phyloP scores from a whole-genome alignment of 2,888 invertebrate species.

The Bugulina stolonifera region DNA sequence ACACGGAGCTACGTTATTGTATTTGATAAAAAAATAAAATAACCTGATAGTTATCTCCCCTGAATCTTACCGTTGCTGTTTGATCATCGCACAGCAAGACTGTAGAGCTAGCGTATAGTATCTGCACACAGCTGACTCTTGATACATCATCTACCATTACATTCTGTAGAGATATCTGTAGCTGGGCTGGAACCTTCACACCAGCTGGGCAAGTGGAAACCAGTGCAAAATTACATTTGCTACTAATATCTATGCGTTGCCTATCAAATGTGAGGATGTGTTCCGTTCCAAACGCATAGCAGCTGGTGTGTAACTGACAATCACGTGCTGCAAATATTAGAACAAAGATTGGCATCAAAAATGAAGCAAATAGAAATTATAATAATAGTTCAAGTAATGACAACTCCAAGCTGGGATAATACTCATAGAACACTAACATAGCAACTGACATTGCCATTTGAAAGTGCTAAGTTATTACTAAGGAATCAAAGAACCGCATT shows the following conservation, averaged over 20 bases:
- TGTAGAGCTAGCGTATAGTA: neutral
- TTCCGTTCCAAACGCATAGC: conserved; percentile 21
- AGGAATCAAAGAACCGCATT: no score
- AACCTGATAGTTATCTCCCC: no score
- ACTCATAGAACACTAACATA: no score
- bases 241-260: neutral
- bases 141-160: neutral
- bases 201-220: conserved; percentile 10
- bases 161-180: conserved; percentile 3
- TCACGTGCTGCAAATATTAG: no score
- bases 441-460: no score
- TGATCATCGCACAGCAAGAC: neutral
- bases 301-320: conserved; percentile 7
- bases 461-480: no score
- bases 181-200: neutral
- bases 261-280: conserved; percentile 2
- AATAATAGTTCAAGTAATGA: no score
- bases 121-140: conserved; percentile 10
- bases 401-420: no score
- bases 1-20: no score
- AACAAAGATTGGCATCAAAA: no score
- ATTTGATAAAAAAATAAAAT: no score
- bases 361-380: no score
- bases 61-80: conserved; percentile 12
- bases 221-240: neutral